These are phyloP conservation scores for Bombus superbus DNA, from an alignment of 1,140 invertebrate genomes.

Conservation along the genomic window DNA sequence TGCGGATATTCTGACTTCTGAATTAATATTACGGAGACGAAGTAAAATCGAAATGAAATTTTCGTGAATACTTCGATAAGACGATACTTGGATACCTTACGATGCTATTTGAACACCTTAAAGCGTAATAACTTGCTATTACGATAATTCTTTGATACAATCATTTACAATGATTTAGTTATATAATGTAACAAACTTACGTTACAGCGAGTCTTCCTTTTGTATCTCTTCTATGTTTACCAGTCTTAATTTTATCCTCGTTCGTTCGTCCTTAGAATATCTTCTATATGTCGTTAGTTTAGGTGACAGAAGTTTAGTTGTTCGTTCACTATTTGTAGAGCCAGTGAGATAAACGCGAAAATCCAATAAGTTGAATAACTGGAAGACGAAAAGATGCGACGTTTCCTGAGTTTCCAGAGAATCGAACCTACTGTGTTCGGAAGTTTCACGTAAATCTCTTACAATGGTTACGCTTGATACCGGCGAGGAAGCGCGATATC, in stretches of 20 bases:
- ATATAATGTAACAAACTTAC: too few species aligned
- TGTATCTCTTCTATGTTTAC: too few species aligned
- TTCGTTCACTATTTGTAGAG: not conserved
- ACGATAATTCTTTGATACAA: too few species aligned
- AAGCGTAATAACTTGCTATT: too few species aligned
- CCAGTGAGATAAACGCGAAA: not conserved
- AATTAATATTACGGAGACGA: not conserved
- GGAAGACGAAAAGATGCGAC: not conserved
- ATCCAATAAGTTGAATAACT: conserved; percentile 1
- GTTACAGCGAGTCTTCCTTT: too few species aligned
- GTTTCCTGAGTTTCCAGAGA: not conserved
- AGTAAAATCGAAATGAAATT: not conserved
- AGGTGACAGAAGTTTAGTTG: not conserved
- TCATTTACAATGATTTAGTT: too few species aligned
- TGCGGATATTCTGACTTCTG: not conserved
- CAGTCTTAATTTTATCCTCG: not conserved
- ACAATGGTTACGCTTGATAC: not conserved
- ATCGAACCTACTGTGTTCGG: not conserved
- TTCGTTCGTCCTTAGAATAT: not conserved
- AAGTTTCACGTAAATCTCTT: conserved; percentile 20
- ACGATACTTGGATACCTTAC: too few species aligned
- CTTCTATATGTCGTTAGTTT: not conserved
- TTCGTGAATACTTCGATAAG: not conserved
- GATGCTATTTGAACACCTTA: too few species aligned
- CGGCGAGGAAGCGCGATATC: conserved; percentile 8